Conservation (phyloP, 2,113 vertebrate genomes). For the Oxygymnocypris stewartii region DNA sequence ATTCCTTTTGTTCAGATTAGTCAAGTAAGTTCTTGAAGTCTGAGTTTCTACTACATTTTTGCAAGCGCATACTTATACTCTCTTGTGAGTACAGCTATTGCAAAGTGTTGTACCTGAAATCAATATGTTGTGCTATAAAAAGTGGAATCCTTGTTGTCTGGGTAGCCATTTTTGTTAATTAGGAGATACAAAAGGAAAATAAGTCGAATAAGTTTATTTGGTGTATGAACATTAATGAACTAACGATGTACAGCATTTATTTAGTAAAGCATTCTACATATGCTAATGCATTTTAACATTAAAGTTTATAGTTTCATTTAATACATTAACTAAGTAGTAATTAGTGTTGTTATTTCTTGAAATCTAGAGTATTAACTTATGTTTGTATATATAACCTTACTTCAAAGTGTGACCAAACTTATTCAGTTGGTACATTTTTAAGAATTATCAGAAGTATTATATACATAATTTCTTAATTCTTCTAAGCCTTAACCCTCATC, state of each 20-base stretch:
- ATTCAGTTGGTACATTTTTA: neutral
- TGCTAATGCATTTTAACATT: neutral
- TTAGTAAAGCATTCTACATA: neutral
- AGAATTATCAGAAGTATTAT: neutral
- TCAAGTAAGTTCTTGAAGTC: neutral
- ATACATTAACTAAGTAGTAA: neutral
- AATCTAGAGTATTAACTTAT: neutral
- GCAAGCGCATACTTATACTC: neutral
- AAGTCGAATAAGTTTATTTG: neutral
- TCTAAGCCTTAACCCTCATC: slow-evolving; percentile 22
- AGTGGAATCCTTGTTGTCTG: slow-evolving; percentile 22
- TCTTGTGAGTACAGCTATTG: neutral
- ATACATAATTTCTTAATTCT: neutral
- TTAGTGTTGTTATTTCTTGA: neutral
- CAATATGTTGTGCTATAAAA: neutral
- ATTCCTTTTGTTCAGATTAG: slow-evolving; percentile 9
- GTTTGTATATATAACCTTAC: neutral
- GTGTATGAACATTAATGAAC: neutral
- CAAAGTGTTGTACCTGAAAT: neutral
- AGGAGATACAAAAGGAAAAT: neutral
- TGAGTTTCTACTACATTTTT: neutral
- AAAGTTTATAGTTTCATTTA: neutral
- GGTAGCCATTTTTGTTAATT: slow-evolving; percentile 23
- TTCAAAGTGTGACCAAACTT: neutral
- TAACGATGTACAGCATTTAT: neutral